A percentile compares a stretch with the other conserved stretches of the same genome.
Evolutionary conservation across 2,797 vertebrate genomes (phyloP).

Genomic region (Cheirogaleus major): DNA sequence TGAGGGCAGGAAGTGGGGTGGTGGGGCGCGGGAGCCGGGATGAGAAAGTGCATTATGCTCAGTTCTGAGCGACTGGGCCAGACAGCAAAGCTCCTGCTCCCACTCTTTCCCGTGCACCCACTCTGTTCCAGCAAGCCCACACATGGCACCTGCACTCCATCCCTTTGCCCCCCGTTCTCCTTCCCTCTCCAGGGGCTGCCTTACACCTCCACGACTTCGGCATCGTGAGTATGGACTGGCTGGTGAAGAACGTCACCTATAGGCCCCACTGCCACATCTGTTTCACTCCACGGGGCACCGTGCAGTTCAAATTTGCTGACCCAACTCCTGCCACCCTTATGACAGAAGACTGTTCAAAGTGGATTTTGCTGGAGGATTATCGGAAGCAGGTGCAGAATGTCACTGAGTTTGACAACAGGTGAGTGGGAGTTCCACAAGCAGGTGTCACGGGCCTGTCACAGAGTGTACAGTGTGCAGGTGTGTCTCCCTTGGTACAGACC

Average conservation of each 20-base stretch:
- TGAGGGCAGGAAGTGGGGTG: not conserved
- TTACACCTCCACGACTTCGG: slow-evolving; percentile 92
- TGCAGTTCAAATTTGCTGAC: slow-evolving; percentile 89
- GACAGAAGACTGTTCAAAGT: slow-evolving; percentile 84
- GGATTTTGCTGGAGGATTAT: slow-evolving; percentile 89
- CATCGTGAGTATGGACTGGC: slow-evolving; percentile 89
- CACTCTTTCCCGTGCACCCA: not conserved
- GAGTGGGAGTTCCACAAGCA: slow-evolving; percentile 8
- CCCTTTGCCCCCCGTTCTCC: not conserved
- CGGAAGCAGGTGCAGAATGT: slow-evolving; percentile 83
- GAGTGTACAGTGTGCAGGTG: fast-evolving
- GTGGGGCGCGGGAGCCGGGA: not conserved
- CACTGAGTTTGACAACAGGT: slow-evolving; percentile 91
- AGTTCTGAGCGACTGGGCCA: not conserved
- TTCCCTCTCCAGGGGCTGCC: slow-evolving; percentile 87
- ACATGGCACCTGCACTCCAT: not conserved
- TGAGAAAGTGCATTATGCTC: not conserved
- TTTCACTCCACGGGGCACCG: slow-evolving; percentile 74
- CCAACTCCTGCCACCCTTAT: slow-evolving; percentile 69
- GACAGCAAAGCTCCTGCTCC: no score
- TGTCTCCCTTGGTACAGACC: not conserved
- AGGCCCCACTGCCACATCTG: slow-evolving; percentile 92
- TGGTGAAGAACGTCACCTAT: slow-evolving; percentile 93
- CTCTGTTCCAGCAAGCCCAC: not conserved
- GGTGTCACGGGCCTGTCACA: fast-evolving